Conservation (phyloP, 2,797 vertebrate genomes). For the Melanotaenia nigrans region DNA sequence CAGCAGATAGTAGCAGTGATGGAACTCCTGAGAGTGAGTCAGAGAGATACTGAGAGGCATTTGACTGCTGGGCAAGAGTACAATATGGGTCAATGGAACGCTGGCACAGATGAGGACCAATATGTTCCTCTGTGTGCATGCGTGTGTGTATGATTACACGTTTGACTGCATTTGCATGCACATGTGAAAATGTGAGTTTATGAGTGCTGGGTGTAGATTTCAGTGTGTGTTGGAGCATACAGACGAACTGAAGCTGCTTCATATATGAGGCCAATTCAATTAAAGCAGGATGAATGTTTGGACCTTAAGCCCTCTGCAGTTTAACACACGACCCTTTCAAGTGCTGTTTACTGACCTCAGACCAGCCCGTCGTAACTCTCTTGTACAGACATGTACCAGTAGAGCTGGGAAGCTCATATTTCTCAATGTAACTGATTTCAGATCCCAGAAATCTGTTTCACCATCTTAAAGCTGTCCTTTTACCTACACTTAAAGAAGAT, state of each 20-base stretch:
- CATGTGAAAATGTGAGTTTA: background rate
- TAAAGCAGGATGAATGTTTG: conserved; percentile 46
- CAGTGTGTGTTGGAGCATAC: conserved; percentile 7
- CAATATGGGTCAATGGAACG: conserved; percentile 76
- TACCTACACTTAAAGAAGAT: background rate
- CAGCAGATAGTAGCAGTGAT: conserved; percentile 58
- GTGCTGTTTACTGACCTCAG: conserved; percentile 49
- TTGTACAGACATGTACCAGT: background rate
- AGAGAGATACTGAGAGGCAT: conserved; percentile 40
- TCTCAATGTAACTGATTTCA: background rate
- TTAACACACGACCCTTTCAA: conserved; percentile 50
- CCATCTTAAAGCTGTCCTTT: no score
- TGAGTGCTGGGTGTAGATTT: conserved; percentile 9
- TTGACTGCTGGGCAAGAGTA: conserved; percentile 51
- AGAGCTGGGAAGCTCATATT: background rate
- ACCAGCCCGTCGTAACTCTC: conserved; percentile 22
- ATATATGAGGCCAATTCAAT: conserved; percentile 37
- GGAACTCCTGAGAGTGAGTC: conserved; percentile 56
- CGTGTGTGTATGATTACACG: conserved; percentile 30
- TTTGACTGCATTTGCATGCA: conserved; percentile 15
- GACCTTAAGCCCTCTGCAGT: conserved; percentile 44
- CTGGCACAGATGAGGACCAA: conserved; percentile 63
- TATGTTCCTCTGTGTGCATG: conserved; percentile 42
- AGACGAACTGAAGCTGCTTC: conserved; percentile 24
- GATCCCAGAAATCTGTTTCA: background rate